These are phyloP conservation scores for Sarcophaga subvicina DNA, from an alignment of 2,888 invertebrate species.

Conservation along the genomic window DNA sequence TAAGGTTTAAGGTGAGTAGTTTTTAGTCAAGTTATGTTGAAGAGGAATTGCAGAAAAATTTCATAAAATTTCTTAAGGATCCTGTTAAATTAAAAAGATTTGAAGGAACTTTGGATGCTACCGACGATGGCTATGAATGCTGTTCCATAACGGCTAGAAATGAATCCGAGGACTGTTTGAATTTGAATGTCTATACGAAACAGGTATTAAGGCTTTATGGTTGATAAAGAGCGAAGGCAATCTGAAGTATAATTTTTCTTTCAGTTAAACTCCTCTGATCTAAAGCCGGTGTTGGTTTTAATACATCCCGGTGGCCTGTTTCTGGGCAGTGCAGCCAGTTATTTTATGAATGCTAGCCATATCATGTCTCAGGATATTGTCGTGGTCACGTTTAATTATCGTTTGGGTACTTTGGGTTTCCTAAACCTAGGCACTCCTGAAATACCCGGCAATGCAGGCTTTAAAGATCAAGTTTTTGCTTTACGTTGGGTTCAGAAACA, in stretches of 20 bases:
- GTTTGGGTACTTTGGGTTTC: constrained; percentile 83
- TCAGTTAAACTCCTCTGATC: constrained; percentile 50
- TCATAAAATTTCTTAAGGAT: constrained; percentile 77
- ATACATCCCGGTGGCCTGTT: constrained; percentile 87
- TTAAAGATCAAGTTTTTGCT: constrained; percentile 84
- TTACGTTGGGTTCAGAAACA: constrained; percentile 83
- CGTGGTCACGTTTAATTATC: constrained; percentile 85
- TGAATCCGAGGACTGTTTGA: constrained; percentile 83
- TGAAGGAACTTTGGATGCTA: constrained; percentile 78
- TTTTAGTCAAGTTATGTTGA: neutral
- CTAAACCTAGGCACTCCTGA: constrained; percentile 83
- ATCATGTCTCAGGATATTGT: constrained; percentile 84
- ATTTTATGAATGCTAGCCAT: constrained; percentile 83
- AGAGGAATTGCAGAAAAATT: neutral
- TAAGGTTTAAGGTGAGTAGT: constrained; percentile 73
- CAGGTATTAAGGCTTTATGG: constrained; percentile 34
- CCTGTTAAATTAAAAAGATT: constrained; percentile 76
- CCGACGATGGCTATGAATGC: constrained; percentile 83
- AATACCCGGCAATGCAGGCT: constrained; percentile 84
- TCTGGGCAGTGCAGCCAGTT: constrained; percentile 79
- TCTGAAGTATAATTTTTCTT: neutral
- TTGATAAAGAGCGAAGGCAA: too few relatives aligned
- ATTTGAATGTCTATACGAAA: constrained; percentile 83
- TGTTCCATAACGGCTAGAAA: constrained; percentile 79
- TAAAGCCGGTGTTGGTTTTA: constrained; percentile 84